Percentiles rank a stretch among this genome's conserved stretches.
These are phyloP conservation scores for Orientallactaga sibirica DNA, from an alignment of 2,797 vertebrate genomes.

Conservation along the genomic window DNA sequence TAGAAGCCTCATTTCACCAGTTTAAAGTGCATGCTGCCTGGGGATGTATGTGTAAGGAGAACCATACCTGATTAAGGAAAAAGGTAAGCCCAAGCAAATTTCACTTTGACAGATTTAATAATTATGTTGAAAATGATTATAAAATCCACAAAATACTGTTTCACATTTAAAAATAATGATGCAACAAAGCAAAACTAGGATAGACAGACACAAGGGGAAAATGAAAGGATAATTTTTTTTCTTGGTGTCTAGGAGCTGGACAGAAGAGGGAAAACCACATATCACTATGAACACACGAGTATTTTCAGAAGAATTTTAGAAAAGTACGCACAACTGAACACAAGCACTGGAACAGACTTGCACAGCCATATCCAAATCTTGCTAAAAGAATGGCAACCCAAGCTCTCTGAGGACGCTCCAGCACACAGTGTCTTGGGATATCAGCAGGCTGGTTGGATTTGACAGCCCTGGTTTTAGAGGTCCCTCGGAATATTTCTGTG, in stretches of 20 bases:
- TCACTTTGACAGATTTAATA: background rate
- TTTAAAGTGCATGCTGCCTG: background rate
- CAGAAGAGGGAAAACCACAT: background rate
- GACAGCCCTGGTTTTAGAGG: background rate
- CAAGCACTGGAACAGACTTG: fast-evolving
- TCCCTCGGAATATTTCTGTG: background rate
- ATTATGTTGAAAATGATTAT: background rate
- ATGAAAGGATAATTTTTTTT: background rate
- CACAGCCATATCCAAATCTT: background rate
- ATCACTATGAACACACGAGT: background rate
- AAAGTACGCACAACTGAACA: background rate
- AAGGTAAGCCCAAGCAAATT: background rate
- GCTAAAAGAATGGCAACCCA: background rate
- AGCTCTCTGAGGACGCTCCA: background rate
- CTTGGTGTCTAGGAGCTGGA: background rate
- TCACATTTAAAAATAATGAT: background rate
- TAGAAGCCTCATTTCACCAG: background rate
- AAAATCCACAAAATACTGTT: background rate
- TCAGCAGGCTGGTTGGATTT: too few relatives aligned
- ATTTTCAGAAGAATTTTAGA: background rate
- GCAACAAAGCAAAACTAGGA: background rate
- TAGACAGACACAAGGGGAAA: background rate
- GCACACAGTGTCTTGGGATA: background rate
- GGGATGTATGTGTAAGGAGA: background rate
- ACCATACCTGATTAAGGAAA: background rate